Base-by-base conservation (phyloP, 2,888 invertebrate genomes). In the Parnassius mnemosyne region DNA sequence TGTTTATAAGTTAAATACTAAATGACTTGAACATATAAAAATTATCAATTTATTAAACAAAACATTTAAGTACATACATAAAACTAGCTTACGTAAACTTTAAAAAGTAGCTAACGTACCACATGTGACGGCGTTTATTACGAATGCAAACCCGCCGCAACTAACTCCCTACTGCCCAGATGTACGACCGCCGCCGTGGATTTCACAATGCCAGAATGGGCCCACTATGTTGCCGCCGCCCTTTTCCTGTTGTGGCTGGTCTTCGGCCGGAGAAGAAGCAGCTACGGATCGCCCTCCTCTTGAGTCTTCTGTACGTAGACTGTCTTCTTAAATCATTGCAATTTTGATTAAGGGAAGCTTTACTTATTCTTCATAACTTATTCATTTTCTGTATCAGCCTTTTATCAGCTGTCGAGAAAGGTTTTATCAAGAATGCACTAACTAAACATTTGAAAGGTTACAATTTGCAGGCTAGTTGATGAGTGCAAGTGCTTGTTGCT, bases 171-270 rank as follows among this genome's bases (percentile, higher is more conserved):
- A 64, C 56, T 67, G 60, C 72, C 75, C 85, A 90, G 91, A 84
- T 90, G 91, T 69, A 89, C 89, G 53, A 89, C 90, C 57, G 89
- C 89, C 53, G 85, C 90, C 47, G 88, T 89, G 85, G 90, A 91
- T 70, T 74, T 89, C 68, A 79, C 88, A 47, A 73, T 90, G 63
- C 90, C 90, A 57, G 89, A 90, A 69, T 91, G 91, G 91, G 79
- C 80, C 66, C 91, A 91, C 79, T 91, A 86, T 81, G 71, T 84
- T 70, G 85, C 85, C 41, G 90, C 90, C 16, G 83, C 75, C 49
- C 71, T 89, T 63, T 91, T 91, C 75, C 78, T 90, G 60, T 75
- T 89, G 52, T 90, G 90, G 89, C 73, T 89, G 68, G 79, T 85
- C 56, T 75, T 86, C 65, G 86, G 89, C 57, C 74, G 90, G 42